phyloP scores from a whole-genome alignment of 2,113 vertebrate genomes.

The Phainopepla nitens region DNA sequence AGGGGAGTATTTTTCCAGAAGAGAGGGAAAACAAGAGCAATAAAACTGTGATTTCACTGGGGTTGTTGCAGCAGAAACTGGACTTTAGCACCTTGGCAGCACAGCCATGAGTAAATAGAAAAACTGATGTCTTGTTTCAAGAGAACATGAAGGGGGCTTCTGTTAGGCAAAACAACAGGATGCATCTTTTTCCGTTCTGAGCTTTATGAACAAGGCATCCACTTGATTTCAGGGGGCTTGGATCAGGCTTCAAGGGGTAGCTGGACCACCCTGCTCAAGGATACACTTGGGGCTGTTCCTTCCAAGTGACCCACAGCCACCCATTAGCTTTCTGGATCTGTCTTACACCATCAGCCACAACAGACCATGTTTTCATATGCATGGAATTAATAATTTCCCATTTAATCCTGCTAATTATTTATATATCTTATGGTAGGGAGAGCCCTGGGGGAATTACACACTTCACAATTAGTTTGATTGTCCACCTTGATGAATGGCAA shows the following conservation, averaged over 20 bases:
- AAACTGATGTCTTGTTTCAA: background rate
- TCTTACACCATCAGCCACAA: background rate
- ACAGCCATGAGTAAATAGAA: background rate
- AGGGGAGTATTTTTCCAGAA: background rate
- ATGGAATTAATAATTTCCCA: background rate
- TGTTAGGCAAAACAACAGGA: background rate
- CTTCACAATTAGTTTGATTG: background rate
- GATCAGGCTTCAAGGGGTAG: background rate
- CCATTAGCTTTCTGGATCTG: fast-evolving
- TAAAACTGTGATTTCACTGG: background rate
- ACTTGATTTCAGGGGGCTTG: background rate
- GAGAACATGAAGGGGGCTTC: background rate
- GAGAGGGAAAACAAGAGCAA: background rate
- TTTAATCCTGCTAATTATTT: background rate
- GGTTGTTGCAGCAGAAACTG: background rate
- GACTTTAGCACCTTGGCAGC: fast-evolving
- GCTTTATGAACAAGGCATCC: background rate
- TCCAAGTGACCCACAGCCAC: background rate
- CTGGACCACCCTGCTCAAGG: background rate
- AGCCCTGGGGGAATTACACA: background rate
- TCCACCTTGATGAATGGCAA: background rate
- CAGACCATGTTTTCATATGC: fast-evolving
- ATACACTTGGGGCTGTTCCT: background rate
- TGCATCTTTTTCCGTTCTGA: background rate
- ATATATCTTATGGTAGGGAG: background rate